Evolutionary conservation across 37 sponge, comb jelly and placozoan species (phyloP).

Genomic region (Theonella swinhoei): DNA sequence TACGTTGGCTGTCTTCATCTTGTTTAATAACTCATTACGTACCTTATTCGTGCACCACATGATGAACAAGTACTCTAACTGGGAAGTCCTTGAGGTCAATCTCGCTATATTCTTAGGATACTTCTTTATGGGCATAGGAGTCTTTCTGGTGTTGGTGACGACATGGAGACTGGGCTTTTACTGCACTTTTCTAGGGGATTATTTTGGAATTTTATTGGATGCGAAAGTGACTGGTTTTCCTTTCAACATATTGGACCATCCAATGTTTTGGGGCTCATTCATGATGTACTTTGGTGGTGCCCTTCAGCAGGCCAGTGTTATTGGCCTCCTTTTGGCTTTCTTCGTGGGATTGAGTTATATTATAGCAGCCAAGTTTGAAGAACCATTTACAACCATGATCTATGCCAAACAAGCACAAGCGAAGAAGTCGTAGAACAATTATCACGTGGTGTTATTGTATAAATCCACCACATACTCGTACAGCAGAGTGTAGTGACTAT

Average conservation of each 20-base stretch:
- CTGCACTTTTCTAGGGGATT: not conserved
- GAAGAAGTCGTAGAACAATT: not conserved
- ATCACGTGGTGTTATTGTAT: no score
- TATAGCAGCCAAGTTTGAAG: conserved; percentile 37
- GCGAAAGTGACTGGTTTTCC: conserved; percentile 59
- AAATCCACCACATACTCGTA: no score
- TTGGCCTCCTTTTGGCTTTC: conserved; percentile 45
- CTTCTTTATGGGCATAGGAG: not conserved
- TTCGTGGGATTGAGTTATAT: conserved; percentile 39
- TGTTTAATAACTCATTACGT: not conserved
- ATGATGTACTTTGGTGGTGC: conserved; percentile 46
- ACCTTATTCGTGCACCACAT: not conserved
- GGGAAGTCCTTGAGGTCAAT: not conserved
- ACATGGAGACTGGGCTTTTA: not conserved
- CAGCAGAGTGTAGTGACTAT: no score
- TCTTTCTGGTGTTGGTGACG: not conserved
- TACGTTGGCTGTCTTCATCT: not conserved
- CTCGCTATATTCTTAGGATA: not conserved
- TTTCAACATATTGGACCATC: conserved; percentile 59
- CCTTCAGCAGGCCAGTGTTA: conserved; percentile 32
- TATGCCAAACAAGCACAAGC: conserved; percentile 11
- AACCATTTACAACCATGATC: conserved; percentile 57
- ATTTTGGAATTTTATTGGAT: conserved; percentile 10
- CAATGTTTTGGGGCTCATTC: conserved; percentile 61
- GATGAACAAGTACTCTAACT: not conserved